These are phyloP conservation scores for Echinops telfairi DNA, from an alignment of 2,113 vertebrate species.

Conservation along the genomic window DNA sequence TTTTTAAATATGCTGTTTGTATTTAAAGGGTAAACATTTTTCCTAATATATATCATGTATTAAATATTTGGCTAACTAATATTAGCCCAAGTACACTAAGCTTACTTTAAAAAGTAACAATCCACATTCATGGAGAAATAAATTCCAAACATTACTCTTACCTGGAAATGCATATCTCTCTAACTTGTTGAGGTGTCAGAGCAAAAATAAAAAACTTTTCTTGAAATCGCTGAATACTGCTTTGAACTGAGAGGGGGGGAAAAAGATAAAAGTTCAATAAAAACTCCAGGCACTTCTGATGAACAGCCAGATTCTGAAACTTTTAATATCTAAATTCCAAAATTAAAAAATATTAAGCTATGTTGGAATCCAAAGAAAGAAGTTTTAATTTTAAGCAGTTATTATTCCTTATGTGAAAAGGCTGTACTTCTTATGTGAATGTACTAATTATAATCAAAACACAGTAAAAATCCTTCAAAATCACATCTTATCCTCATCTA, in stretches of 20 bases:
- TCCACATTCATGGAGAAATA: background rate
- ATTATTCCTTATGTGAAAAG: slow-evolving; percentile 44
- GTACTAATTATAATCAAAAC: slow-evolving; percentile 34
- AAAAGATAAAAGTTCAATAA: slow-evolving; percentile 65
- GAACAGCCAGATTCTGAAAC: slow-evolving; percentile 18
- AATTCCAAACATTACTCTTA: slow-evolving; percentile 82
- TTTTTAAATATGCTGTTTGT: slow-evolving; percentile 38
- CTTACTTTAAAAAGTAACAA: slow-evolving; percentile 28
- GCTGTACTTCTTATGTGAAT: background rate
- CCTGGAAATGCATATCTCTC: slow-evolving; percentile 99
- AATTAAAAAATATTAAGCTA: slow-evolving; percentile 27
- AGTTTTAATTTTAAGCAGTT: slow-evolving; percentile 17
- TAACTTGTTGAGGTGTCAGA: slow-evolving; percentile 97
- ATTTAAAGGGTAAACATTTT: slow-evolving; percentile 33
- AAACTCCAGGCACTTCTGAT: slow-evolving; percentile 45
- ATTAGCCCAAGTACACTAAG: background rate
- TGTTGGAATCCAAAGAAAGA: background rate
- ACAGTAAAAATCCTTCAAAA: slow-evolving; percentile 29
- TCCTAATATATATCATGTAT: slow-evolving; percentile 17
- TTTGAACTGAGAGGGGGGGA: slow-evolving; percentile 87
- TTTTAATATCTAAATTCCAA: slow-evolving; percentile 42
- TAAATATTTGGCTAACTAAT: slow-evolving; percentile 19
- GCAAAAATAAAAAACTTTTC: slow-evolving; percentile 99
- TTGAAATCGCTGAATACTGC: slow-evolving; percentile 95
- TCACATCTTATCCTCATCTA: slow-evolving; percentile 31